phyloP scores from a whole-genome alignment of 1,140 invertebrate species.

The Drosophila azteca region DNA sequence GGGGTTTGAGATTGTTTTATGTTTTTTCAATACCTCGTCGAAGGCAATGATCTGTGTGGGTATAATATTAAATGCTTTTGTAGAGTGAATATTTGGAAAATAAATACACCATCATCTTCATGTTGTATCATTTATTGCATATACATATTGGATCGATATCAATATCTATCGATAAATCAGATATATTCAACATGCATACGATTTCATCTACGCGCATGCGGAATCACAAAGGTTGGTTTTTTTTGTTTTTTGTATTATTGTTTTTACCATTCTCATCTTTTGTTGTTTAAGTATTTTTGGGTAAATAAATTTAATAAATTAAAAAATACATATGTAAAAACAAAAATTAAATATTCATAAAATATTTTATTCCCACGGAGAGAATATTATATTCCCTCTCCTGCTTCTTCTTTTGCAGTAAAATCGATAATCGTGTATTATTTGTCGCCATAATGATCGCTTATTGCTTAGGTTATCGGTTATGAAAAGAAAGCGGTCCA shows the following conservation, averaged over 20 bases:
- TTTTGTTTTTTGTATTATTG: conserved; percentile 15
- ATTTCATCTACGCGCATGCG: conserved; percentile 16
- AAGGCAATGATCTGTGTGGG: not conserved
- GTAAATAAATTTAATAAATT: conserved; percentile 62
- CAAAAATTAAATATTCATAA: conserved; percentile 49
- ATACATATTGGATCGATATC: conserved; percentile 47
- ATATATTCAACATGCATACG: conserved; percentile 45
- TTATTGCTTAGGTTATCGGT: too few species aligned
- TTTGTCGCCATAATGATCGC: conserved; percentile 4
- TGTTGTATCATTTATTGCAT: conserved; percentile 47
- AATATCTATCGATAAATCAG: not conserved
- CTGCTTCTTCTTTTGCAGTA: not conserved
- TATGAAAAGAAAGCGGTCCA: too few species aligned
- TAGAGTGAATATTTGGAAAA: conserved; percentile 18
- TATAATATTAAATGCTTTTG: conserved; percentile 24
- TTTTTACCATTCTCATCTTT: not conserved
- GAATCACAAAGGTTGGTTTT: conserved; percentile 50
- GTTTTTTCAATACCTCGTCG: too few species aligned
- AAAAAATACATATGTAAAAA: conserved; percentile 41
- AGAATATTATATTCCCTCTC: conserved; percentile 5
- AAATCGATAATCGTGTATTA: conserved; percentile 53
- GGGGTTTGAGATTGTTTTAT: too few species aligned
- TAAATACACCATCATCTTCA: conserved; percentile 18
- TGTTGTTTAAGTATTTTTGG: conserved; percentile 1
- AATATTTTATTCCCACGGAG: conserved; percentile 19